Base-by-base conservation (phyloP, 37 sponge, comb jelly and placozoan genomes). In the Halisarca cf. caerulea region DNA sequence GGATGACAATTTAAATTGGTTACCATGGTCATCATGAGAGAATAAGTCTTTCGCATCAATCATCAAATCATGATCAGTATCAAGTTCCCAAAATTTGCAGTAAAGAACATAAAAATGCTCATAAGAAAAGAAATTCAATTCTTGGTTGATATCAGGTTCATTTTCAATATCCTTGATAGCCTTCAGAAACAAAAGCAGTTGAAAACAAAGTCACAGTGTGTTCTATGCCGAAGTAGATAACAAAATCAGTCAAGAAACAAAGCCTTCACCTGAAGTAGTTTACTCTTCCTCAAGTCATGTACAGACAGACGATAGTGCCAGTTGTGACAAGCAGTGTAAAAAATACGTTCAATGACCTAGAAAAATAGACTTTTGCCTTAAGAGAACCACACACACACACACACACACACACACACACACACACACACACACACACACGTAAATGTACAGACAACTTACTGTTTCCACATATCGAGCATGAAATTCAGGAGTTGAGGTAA, bases 41-140 rank as follows among this genome's bases (percentile, higher is more conserved):
- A 88, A 43, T 0, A 99, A 72, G 82, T 99, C 99, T 64, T 90
- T 86, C 14, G 78, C 86, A 81, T 86, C 91, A 11, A 99, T 91
- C 8, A 93, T 28, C 42, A 95, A 69, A 73, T 97, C 96, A 62
- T 99, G 99, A 80, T 99, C 94, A 3, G 90, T 91, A 62, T 99
- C 97, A 36, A 99, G 78, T 79, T 99, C 99, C 99, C 97, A 99
- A 40, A 99, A 99, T 89, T 99, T 99, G 90, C 99, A 99, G 86
- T 99, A 99, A 1, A 99, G 91, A 28, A 99, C 99, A 86, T 99
- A 99, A 75, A 99, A 99, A 80, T 99, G 99, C 60, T 99, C 97
- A 62, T 99, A 99, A 14, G 99, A 99, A 85, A 99, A 99, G 68
- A 85, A 99, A 27, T 92, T 88, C 1, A 82, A 40, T 32, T 82